A percentile compares a stretch with the other conserved stretches of the same genome.
Conservation (phyloP, 1,140 invertebrate species). For the Drosophila lacteicornis region DNA sequence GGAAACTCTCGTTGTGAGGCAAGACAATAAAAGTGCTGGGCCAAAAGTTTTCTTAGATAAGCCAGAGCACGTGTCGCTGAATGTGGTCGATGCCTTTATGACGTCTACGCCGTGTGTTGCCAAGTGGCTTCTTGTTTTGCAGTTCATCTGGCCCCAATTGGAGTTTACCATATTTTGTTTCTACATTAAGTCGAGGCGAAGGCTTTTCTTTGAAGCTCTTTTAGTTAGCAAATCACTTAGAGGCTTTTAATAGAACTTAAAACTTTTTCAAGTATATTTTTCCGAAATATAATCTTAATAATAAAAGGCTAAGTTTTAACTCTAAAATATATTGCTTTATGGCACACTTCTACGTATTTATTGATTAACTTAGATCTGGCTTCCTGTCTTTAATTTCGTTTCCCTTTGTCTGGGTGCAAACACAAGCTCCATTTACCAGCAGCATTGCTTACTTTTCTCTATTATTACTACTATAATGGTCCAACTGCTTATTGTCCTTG, state of each 20-base stretch:
- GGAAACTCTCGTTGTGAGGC: conserved; percentile 15
- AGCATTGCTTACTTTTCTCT: conserved; percentile 51
- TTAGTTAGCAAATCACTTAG: too few species aligned
- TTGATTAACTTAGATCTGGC: conserved; percentile 19
- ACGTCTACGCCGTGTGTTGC: conserved; percentile 21
- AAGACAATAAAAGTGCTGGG: conserved; percentile 45
- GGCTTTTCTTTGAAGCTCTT: neutral
- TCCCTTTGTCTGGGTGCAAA: conserved; percentile 31
- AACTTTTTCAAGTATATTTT: neutral
- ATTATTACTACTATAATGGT: conserved; percentile 56
- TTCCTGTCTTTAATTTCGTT: conserved; percentile 18
- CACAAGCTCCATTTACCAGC: conserved; percentile 30
- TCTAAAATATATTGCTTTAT: neutral
- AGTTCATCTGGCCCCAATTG: conserved; percentile 9
- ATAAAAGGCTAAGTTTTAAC: neutral
- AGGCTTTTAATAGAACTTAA: too few species aligned
- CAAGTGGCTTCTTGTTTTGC: neutral
- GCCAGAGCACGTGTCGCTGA: conserved; percentile 42
- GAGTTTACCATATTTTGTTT: neutral
- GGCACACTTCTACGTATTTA: neutral
- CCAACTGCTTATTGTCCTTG: conserved; percentile 62
- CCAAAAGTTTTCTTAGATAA: conserved; percentile 44
- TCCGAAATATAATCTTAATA: neutral
- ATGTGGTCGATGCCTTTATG: conserved; percentile 21
- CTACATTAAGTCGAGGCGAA: too few species aligned